phyloP scores from a whole-genome alignment of 1,140 invertebrate genomes.

The Caenorhabditis briggsae region DNA sequence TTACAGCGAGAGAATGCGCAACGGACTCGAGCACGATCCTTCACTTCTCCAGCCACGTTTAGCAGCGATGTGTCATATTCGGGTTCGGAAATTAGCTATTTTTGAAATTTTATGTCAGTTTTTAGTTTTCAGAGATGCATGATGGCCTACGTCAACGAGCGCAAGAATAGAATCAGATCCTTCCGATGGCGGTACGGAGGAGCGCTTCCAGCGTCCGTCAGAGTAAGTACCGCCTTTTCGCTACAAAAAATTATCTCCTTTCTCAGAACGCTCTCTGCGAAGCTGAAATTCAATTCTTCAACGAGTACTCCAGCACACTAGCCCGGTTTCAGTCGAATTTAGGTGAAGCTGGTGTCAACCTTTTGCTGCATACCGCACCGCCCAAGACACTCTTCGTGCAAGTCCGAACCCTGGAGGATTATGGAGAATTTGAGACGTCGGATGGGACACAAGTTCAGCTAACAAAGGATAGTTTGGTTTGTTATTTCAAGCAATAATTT shows the following conservation, averaged over 20 bases:
- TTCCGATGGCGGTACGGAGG: slow-evolving; percentile 34
- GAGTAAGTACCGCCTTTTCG: not conserved
- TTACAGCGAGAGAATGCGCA: slow-evolving; percentile 3
- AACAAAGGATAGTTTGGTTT: slow-evolving; percentile 9
- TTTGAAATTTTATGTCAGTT: not conserved
- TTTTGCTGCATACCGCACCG: slow-evolving; percentile 4
- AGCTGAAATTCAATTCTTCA: slow-evolving; percentile 26
- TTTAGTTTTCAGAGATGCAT: slow-evolving; percentile 14
- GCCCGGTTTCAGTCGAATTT: slow-evolving; percentile 6
- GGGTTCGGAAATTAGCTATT: not conserved
- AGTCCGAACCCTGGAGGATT: slow-evolving; percentile 22
- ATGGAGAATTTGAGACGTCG: slow-evolving; percentile 30
- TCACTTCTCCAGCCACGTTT: slow-evolving; percentile 27
- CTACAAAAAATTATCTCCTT: not conserved
- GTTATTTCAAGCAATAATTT: not conserved
- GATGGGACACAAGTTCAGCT: slow-evolving; percentile 25
- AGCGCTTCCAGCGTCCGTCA: slow-evolving; percentile 13
- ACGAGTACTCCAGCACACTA: slow-evolving; percentile 36
- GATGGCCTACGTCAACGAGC: slow-evolving; percentile 34
- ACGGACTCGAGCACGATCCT: not conserved
- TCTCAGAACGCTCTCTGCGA: slow-evolving; percentile 28
- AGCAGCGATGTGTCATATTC: slow-evolving; percentile 24
- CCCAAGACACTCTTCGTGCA: slow-evolving; percentile 41
- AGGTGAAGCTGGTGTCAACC: not conserved
- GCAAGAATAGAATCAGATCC: slow-evolving; percentile 15